These are phyloP conservation scores for Micrasema longulum DNA, from an alignment of 1,140 invertebrate species.

Conservation along the genomic window DNA sequence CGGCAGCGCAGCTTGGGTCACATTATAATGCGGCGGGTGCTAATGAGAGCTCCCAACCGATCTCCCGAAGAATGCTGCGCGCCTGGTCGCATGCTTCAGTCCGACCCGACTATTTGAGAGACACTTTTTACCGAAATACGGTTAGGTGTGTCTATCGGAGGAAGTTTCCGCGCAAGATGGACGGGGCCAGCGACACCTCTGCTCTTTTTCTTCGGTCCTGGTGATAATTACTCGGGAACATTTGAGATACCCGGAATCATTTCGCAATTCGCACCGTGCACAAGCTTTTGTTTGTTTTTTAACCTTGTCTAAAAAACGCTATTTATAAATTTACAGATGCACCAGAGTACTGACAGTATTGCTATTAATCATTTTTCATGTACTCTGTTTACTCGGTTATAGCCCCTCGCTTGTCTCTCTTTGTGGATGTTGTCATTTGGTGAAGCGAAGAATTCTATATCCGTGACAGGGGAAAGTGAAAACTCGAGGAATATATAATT, in stretches of 20 bases:
- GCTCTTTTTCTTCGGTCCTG: constrained; percentile 46
- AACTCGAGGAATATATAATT: constrained; percentile 41
- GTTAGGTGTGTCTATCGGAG: constrained; percentile 22
- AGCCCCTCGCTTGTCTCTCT: too few relatives aligned
- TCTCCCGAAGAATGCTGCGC: constrained; percentile 45
- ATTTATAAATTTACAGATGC: too few relatives aligned
- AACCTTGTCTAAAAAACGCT: too few relatives aligned
- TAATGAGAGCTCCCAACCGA: constrained; percentile 50
- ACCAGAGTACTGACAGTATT: too few relatives aligned
- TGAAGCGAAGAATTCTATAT: too few relatives aligned
- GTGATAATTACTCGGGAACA: constrained; percentile 35
- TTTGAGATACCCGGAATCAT: too few relatives aligned
- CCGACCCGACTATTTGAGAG: constrained; percentile 28
- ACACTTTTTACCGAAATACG: constrained; percentile 37
- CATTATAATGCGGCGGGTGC: constrained; percentile 51
- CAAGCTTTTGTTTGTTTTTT: too few relatives aligned
- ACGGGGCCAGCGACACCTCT: constrained; percentile 44
- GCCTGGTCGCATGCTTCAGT: constrained; percentile 38
- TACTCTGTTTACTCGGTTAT: too few relatives aligned
- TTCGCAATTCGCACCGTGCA: too few relatives aligned
- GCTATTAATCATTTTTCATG: too few relatives aligned
- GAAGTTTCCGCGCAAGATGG: constrained; percentile 33
- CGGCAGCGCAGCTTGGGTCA: constrained; percentile 49
- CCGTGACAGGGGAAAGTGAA: constrained; percentile 29
- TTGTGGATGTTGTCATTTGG: constrained; percentile 25